Percentiles rank a stretch among this genome's conserved stretches.
These are phyloP conservation scores for Actinemys pallida DNA, from an alignment of 2,113 vertebrate genomes.

Conservation along the genomic window DNA sequence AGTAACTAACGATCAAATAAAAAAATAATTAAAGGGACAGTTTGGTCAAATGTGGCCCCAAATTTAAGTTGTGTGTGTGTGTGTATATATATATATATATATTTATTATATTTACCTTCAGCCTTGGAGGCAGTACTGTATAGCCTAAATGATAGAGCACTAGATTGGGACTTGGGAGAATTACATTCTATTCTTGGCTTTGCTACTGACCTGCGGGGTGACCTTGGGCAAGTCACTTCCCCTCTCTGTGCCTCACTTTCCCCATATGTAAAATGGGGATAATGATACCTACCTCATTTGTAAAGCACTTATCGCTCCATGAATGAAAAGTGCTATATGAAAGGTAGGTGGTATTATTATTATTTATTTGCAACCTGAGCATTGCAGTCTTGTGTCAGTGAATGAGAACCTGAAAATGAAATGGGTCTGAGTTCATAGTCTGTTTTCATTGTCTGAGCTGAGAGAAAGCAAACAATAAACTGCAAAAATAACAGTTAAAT, in stretches of 20 bases:
- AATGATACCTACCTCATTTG: neutral
- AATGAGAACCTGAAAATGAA: neutral
- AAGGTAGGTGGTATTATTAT: neutral
- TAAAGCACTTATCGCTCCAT: neutral
- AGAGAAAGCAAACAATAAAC: neutral
- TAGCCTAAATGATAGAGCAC: neutral
- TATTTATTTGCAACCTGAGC: neutral
- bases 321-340: neutral
- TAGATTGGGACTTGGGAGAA: neutral
- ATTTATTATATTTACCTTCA: neutral
- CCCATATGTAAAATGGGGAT: neutral
- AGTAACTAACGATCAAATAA: neutral
- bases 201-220: neutral
- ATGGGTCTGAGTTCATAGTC: neutral
- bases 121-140: neutral
- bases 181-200: neutral
- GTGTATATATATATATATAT: neutral
- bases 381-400: neutral
- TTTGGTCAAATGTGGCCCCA: neutral
- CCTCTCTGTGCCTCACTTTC: neutral
- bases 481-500: neutral
- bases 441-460: neutral
- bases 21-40: neutral
- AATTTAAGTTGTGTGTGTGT: neutral
- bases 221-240: neutral